Percentiles rank a stretch among this genome's conserved stretches.
phyloP scores from a whole-genome alignment of 2,797 vertebrate genomes.

The Molossus molossus region DNA sequence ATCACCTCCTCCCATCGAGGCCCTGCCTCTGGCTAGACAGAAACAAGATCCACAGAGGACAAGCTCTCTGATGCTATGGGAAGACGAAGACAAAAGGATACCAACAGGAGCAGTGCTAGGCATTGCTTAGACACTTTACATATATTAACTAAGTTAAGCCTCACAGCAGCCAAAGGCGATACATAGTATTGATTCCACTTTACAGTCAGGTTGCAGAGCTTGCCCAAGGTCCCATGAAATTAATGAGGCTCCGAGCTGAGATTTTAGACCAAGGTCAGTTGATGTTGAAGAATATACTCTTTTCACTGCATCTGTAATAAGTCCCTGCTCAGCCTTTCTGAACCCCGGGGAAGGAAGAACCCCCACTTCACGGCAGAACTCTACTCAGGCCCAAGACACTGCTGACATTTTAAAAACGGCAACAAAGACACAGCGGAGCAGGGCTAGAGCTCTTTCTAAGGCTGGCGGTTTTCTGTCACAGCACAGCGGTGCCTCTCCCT shows the following conservation, averaged over 20 bases:
- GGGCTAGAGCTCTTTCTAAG: background rate
- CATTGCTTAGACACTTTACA: background rate
- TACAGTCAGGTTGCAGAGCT: background rate
- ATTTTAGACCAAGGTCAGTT: slow-evolving; percentile 4
- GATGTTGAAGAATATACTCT: background rate
- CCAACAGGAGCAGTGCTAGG: background rate
- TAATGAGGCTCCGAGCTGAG: background rate
- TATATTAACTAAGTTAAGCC: background rate
- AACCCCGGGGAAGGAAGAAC: background rate
- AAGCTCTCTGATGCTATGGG: background rate
- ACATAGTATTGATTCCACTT: background rate
- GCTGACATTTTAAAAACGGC: background rate
- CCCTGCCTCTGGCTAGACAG: slow-evolving; percentile 5
- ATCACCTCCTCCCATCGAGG: background rate
- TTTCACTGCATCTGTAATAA: background rate
- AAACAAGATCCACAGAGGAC: background rate
- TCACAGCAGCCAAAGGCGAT: background rate
- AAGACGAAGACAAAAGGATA: background rate
- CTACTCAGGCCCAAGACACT: background rate
- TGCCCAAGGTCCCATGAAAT: background rate
- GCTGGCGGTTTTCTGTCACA: background rate
- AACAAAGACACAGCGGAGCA: background rate
- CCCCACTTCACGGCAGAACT: background rate
- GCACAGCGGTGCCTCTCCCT: background rate
- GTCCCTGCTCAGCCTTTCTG: background rate